Conservation (phyloP, 1,140 invertebrate species). For the Platyscapa corneri region DNA sequence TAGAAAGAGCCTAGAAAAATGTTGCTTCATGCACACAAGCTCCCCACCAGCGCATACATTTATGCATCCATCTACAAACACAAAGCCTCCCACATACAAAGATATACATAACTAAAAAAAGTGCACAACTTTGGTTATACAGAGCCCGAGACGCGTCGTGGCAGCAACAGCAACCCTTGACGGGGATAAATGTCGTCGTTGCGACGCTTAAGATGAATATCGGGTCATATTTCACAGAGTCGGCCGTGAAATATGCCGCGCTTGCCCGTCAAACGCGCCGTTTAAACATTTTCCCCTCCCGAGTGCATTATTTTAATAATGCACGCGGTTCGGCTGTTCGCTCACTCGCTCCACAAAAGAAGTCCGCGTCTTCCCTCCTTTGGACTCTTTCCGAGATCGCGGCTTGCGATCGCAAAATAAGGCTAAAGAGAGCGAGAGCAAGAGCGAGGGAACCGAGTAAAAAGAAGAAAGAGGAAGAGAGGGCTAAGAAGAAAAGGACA, state of each 20-base stretch:
- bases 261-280: conserved; percentile 54
- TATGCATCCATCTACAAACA: neutral
- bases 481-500: neutral
- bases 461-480: neutral
- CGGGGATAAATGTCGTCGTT: conserved; percentile 60
- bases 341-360: conserved; percentile 56
- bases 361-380: neutral
- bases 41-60: too few relatives aligned
- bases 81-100: neutral
- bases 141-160: neutral
- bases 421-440: neutral
- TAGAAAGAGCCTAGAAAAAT: too few relatives aligned
- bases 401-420: conserved; percentile 12
- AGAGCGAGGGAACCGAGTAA: neutral
- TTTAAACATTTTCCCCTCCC: conserved; percentile 56
- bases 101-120: neutral
- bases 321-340: conserved; percentile 40
- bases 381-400: neutral
- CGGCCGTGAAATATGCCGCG: conserved; percentile 57
- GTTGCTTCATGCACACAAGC: too few relatives aligned
- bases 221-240: conserved; percentile 57
- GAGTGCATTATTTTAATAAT: conserved; percentile 65
- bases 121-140: neutral
- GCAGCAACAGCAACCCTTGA: conserved; percentile 45
- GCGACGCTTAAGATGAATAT: conserved; percentile 61